Base-by-base conservation (phyloP, 2,888 invertebrate genomes). In the Eledona agricola region DNA sequence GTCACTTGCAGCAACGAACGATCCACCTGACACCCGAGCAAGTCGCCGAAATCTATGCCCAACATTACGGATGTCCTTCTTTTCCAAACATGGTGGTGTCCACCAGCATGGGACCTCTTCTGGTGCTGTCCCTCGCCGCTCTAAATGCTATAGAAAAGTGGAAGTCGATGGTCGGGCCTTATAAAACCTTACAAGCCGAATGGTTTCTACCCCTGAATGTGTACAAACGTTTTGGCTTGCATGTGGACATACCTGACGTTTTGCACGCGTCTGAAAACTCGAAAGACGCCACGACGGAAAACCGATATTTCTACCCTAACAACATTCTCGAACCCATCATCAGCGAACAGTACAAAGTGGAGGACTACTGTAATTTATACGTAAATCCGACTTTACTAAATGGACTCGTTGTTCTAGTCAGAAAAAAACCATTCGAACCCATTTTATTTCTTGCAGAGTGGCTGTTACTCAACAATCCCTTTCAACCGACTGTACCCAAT, bases 291-390 rank as follows among this genome's bases (percentile, higher is more conserved):
- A 80, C 86, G 37, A 80, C 85, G 55, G 95, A 96, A 76, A 91
- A 94, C 63, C 84, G 87, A 70, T 95, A 90, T 75, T 93, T 96
- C 75, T 95, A 91, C 76, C 92, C 93, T 1, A 82, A 85, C 65
- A 84, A 91, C 78, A 81, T 89, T 45, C 79, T 89, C 37, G 93
- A 93, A 53, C 90, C 92, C 0, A 72, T 90, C 2, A 75, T 84
- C 2, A 72, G 78, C 1, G 79, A 81, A 22, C 83, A 82, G 64
- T 83, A 84, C 61, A 77, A 77, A 37, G 82, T 87, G 0, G 79
- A 80, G 15, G 87, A 88, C 66, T 92, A 88, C 72, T 80, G 92
- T 31, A 83, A 83, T 65, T 79, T 83, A 66, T 75, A 82, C 40
- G 78, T 93, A 4, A 86, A 87, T 53, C 81, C 85, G 0, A 82